Base-by-base conservation (phyloP, 1,140 invertebrate genomes). In the Aphaenogaster ashmeadi region DNA sequence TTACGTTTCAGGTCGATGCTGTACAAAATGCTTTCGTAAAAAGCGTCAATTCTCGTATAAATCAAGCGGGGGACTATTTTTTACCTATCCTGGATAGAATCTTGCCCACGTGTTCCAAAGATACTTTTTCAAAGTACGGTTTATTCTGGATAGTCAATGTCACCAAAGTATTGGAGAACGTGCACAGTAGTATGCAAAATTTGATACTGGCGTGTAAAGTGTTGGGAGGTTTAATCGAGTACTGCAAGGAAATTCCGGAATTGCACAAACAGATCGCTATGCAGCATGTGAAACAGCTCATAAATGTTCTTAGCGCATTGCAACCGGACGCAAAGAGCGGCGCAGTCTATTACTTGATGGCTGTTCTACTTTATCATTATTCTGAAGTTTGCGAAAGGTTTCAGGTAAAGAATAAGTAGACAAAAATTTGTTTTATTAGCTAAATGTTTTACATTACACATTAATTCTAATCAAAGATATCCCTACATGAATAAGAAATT, bases 201-300 rank as follows among this genome's bases (percentile, higher is more conserved):
- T 21, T 94, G 6, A 91, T 90, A 27, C 36, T 92, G 15, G 89
- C 93, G n/a, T 94, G 92, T 33, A 91, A 92, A 90, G 81, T 92
- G 27, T 69, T 93, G 8, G 88, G 91, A 21, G 64, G 33, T 44
- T 77, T 95, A 47, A 80, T 94, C 3, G 72, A 81, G 21, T 7
- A 7, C 1, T 91, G 86, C 13, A 94, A 94, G 75, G 77, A 91
- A 38, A 91, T 95, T 13, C 77, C 92, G 0, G 94, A 95, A 54
- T 27, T 95, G 50, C 93, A 93, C 0, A 95, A 95, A 83, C 89
- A 93, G 38, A 83, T 95, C 41, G 94, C 95, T 0, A 91, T 93
- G 89, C 94, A 95, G 87, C 91, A 90, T 81, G 88, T 95, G 0
- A 95, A 95, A 74, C 93, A 93, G 44, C 38, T 95, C 0, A n/a